Conservation (phyloP, 2,113 vertebrate genomes). For the Rhinolophus ferrumequinum region DNA sequence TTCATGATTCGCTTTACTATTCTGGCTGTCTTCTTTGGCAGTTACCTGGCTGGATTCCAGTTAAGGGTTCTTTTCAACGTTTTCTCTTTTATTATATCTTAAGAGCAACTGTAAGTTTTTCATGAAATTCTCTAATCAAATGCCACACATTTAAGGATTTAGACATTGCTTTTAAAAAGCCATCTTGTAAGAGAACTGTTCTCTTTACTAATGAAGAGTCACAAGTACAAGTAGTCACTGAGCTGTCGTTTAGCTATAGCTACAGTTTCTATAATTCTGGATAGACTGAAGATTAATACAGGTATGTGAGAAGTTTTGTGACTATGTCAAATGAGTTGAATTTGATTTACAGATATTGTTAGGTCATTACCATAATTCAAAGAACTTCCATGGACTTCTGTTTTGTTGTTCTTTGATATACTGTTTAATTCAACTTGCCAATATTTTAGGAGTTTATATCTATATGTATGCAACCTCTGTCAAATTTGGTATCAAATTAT, state of each 20-base stretch:
- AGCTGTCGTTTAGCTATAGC: not conserved
- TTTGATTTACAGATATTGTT: not conserved
- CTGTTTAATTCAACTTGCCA: not conserved
- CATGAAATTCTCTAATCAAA: not conserved
- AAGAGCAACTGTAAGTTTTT: not conserved
- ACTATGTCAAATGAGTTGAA: not conserved
- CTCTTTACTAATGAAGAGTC: not conserved
- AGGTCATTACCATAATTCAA: not conserved
- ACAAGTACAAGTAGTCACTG: not conserved
- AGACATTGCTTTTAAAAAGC: not conserved
- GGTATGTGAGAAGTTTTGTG: not conserved
- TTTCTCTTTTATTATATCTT: not conserved
- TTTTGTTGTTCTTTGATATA: not conserved
- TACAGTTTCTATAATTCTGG: not conserved
- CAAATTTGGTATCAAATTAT: not conserved
- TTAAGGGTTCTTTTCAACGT: conserved; percentile 1
- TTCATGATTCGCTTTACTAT: conserved; percentile 28
- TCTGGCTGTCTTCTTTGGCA: not conserved
- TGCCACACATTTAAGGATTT: conserved; percentile 29
- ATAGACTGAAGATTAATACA: not conserved
- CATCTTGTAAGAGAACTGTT: not conserved
- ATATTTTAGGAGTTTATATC: not conserved
- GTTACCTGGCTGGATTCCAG: not conserved
- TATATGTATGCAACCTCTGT: not conserved
- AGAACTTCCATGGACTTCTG: not conserved